Conservation (phyloP, 2,888 invertebrate species). For the Sinopyrophorus schimmeli region DNA sequence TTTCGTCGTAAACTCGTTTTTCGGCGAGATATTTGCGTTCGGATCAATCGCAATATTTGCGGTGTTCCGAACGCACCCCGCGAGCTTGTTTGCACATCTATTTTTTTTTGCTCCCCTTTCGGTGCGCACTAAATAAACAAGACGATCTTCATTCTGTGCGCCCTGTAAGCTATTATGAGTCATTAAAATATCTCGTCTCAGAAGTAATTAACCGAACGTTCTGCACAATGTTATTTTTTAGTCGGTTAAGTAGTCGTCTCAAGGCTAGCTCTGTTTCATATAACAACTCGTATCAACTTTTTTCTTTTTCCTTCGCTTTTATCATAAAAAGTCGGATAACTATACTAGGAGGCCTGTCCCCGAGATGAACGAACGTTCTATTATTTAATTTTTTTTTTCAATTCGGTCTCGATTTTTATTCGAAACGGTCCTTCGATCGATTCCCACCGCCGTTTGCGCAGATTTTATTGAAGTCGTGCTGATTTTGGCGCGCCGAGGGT, state of each 20-base stretch:
- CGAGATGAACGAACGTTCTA: slow-evolving; percentile 12
- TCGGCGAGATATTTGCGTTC: no score
- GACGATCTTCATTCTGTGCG: slow-evolving; percentile 17
- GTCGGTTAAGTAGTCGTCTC: slow-evolving; percentile 31
- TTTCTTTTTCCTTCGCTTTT: slow-evolving; percentile 25
- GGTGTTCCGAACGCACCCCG: no score
- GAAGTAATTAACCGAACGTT: slow-evolving; percentile 32
- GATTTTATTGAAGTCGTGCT: no score
- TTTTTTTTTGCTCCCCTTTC: no score
- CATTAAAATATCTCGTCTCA: slow-evolving; percentile 32
- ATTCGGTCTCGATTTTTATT: background rate
- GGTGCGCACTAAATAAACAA: slow-evolving; percentile 15
- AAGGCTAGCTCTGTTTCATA: slow-evolving; percentile 31
- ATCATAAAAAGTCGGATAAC: slow-evolving; percentile 24
- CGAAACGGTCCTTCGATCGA: no score
- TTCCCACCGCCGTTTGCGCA: no score
- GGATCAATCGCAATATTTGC: no score
- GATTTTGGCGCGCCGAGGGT: no score
- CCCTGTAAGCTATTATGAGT: slow-evolving; percentile 29
- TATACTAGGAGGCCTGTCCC: slow-evolving; percentile 27
- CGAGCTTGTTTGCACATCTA: background rate
- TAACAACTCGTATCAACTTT: slow-evolving; percentile 26
- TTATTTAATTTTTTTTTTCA: background rate
- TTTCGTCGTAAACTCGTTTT: no score
- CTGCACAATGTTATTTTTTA: slow-evolving; percentile 33